Base-by-base conservation (phyloP, 2,888 invertebrate genomes). In the Callyntrura sp. region DNA sequence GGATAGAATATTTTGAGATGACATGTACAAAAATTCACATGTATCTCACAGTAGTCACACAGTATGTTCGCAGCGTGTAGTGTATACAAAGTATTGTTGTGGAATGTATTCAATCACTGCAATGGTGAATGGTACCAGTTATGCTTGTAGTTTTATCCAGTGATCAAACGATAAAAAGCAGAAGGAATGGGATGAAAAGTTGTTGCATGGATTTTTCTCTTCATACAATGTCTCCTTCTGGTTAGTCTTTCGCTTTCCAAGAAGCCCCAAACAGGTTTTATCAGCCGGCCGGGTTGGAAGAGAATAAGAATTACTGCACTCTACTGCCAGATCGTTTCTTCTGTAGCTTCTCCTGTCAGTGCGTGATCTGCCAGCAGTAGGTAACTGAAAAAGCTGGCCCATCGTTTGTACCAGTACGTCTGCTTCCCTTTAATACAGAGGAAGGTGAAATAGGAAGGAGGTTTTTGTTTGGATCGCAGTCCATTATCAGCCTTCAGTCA, bases 251-350 rank as follows among this genome's bases (percentile, higher is more conserved):
- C 65, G 12, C 17, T 79, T 43, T 20, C 23, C 79, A 20, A 55
- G 43, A 4, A 12, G n/a, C n/a, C n/a, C n/a, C 86, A 86, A 86
- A 86, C 86, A 86, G 86, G 86, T 86, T 86, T 86, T 14, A 43
- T 79, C 45, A 86, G 86, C 86, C 86, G 86, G 86, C 86, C 23
- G 28, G 86, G 79, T 55, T 86, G 79, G 78, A 86, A 14, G 9
- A n/a, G 2, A 17, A 17, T 70, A n/a, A 17, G 8, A 35, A 35
- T 35, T 35, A 35, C 35, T 35, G 35, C 35, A 35, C 35, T 35
- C 35, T 6, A 35, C 35, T 6, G 6, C 35, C 35, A 35, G 6
- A 35, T 35, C 6, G 35, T 35, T 35, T 35, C 35, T 70, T 70
- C 35, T n/a, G 45, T n/a, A 35, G 70, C 43, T 68, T 28, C 68